Percentiles rank a stretch among this genome's conserved stretches.
Conservation (phyloP, 2,888 invertebrate genomes). For the Hylaea fasciaria region DNA sequence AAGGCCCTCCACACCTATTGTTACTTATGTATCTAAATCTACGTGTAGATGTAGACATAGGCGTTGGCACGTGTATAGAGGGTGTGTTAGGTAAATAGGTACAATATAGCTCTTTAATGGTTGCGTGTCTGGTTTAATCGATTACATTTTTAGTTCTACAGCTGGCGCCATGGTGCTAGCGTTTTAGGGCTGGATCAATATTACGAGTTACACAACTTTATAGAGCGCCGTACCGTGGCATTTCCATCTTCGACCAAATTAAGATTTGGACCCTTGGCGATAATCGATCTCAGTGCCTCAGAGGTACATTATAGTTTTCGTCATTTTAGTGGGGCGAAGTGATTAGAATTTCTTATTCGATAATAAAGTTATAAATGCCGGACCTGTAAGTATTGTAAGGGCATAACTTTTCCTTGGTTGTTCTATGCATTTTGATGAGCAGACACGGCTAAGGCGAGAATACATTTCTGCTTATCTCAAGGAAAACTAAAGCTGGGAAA, state of each 20-base stretch:
- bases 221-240: too few relatives aligned
- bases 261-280: too few relatives aligned
- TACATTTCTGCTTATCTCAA: slow-evolving; percentile 1
- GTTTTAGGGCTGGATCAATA: slow-evolving; percentile 19
- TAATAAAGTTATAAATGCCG: too few relatives aligned
- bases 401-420: too few relatives aligned
- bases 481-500: slow-evolving; percentile 28
- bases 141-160: slow-evolving; percentile 17
- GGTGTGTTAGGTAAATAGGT: not conserved
- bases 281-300: too few relatives aligned
- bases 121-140: slow-evolving; percentile 26
- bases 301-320: too few relatives aligned
- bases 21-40: not conserved
- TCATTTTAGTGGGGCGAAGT: too few relatives aligned
- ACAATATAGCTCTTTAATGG: slow-evolving; percentile 6
- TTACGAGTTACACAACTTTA: too few relatives aligned
- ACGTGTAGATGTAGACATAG: too few relatives aligned
- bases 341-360: too few relatives aligned
- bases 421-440: not conserved
- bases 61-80: not conserved
- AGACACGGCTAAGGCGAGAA: not conserved
- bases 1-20: slow-evolving; percentile 6
- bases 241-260: too few relatives aligned
- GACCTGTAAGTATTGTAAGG: too few relatives aligned
- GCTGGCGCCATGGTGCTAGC: slow-evolving; percentile 12